phyloP scores from a whole-genome alignment of 1,140 invertebrate genomes.

The Mya arenaria region DNA sequence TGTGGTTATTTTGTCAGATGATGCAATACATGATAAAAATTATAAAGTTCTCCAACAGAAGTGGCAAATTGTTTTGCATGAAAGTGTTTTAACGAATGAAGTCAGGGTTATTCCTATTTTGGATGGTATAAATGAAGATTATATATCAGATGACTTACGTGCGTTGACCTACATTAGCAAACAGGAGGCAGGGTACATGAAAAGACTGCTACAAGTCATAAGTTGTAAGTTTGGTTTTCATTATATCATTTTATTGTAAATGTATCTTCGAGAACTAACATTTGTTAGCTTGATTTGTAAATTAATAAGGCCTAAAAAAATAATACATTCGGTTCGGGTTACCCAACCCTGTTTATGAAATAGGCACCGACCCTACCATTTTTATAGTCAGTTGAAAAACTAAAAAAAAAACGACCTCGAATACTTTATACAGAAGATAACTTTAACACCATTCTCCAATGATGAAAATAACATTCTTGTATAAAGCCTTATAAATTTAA shows the following conservation, averaged over 20 bases:
- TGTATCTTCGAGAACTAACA: no score
- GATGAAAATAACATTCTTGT: no score
- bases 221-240: slow-evolving; percentile 3
- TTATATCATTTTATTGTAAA: neutral
- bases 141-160: slow-evolving; percentile 1
- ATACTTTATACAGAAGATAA: no score
- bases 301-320: no score
- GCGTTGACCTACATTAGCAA: slow-evolving; percentile 9
- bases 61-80: neutral
- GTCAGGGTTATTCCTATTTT: slow-evolving; percentile 5
- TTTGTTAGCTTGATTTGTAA: no score
- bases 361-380: no score
- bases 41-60: neutral
- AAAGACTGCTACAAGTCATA: slow-evolving; percentile 4
- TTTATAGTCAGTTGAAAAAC: no score
- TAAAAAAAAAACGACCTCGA: no score
- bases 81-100: slow-evolving; percentile 10
- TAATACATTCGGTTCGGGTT: no score
- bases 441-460: no score
- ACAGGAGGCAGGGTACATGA: neutral
- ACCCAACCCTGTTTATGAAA: no score
- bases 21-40: neutral
- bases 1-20: slow-evolving; percentile 1
- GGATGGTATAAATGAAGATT: neutral
- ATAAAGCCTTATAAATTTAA: no score